phyloP scores from a whole-genome alignment of 2,888 invertebrate genomes.

The Eupeodes latifasciatus region DNA sequence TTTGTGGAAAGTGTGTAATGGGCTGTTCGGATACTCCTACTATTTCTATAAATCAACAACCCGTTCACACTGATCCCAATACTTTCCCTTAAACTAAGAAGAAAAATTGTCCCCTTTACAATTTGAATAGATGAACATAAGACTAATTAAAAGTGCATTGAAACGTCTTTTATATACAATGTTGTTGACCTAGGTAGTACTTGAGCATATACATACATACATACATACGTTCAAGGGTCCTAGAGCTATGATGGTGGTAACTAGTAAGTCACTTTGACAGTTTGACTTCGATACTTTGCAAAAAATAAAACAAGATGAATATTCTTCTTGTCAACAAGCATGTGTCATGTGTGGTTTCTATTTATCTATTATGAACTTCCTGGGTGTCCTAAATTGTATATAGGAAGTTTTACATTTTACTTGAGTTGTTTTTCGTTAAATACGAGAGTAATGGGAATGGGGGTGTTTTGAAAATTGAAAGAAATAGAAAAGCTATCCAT shows the following conservation, averaged over 20 bases:
- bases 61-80: background rate
- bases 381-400: slow-evolving; percentile 51
- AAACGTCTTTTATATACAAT: background rate
- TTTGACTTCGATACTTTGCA: background rate
- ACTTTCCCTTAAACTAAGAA: background rate
- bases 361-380: slow-evolving; percentile 55
- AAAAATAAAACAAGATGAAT: slow-evolving; percentile 24
- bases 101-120: background rate
- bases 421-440: slow-evolving; percentile 15
- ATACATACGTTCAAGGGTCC: background rate
- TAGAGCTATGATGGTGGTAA: too few relatives aligned
- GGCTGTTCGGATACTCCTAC: too few relatives aligned
- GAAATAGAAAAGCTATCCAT: background rate
- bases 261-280: slow-evolving; percentile 19
- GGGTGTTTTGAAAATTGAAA: slow-evolving; percentile 2
- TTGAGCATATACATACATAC: background rate
- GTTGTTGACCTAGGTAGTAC: background rate
- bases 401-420: slow-evolving; percentile 53
- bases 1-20: too few relatives aligned
- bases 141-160: slow-evolving; percentile 42
- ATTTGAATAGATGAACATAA: slow-evolving; percentile 12
- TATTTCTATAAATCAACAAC: too few relatives aligned
- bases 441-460: background rate
- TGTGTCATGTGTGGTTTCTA: slow-evolving; percentile 25
- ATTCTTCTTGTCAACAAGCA: slow-evolving; percentile 6